Conservation (phyloP, 2,797 vertebrate genomes). For the Eulemur albifrons region DNA sequence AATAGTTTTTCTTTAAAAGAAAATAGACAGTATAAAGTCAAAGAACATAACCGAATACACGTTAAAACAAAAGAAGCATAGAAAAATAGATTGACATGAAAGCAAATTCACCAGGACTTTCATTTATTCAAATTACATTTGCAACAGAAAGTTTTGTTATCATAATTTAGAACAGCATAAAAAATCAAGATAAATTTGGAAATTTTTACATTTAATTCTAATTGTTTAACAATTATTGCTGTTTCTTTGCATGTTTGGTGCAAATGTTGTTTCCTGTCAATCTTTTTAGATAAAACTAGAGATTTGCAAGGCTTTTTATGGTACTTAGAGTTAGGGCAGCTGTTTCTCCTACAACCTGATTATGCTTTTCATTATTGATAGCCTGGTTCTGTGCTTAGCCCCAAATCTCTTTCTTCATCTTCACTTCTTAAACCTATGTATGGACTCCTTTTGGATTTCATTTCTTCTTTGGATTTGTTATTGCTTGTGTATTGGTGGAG, state of each 20-base stretch:
- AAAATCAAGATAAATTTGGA: conserved; percentile 6
- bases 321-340: neutral
- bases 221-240: neutral
- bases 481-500: neutral
- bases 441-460: neutral
- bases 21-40: neutral
- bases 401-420: neutral
- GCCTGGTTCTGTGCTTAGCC: neutral
- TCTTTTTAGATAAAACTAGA: conserved; percentile 77
- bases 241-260: neutral
- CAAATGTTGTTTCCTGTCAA: conserved; percentile 51
- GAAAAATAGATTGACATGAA: neutral
- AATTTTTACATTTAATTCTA: neutral
- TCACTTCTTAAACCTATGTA: neutral
- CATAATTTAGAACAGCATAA: neutral
- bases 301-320: conserved; percentile 67
- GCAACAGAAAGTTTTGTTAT: neutral
- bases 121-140: neutral
- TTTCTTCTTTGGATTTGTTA: neutral
- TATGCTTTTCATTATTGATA: neutral
- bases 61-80: neutral
- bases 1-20: neutral
- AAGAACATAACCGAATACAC: neutral
- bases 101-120: neutral
- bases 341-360: conserved; percentile 54